Conservation (phyloP, 2,113 vertebrate genomes). For the Cyrtonyx montezumae region DNA sequence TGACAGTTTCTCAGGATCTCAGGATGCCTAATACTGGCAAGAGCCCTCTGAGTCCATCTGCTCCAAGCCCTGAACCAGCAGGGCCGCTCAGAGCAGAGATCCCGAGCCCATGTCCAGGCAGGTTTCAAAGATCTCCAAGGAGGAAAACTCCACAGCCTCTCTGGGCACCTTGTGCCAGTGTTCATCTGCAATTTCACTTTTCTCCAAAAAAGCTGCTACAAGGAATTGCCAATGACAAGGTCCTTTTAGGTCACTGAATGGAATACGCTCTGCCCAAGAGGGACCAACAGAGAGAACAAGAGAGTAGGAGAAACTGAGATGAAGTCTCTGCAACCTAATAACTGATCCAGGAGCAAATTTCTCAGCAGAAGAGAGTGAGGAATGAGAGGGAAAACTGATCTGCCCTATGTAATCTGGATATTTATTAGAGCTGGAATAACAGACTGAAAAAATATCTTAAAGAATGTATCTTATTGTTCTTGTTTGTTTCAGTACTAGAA, state of each 20-base stretch:
- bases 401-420: not conserved
- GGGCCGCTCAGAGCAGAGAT: not conserved
- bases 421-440: not conserved
- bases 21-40: not conserved
- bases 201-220: not conserved
- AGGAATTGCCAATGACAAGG: not conserved
- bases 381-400: not conserved
- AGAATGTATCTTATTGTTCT: not conserved
- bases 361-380: not conserved
- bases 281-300: not conserved
- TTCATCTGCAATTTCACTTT: not conserved
- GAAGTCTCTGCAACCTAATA: not conserved
- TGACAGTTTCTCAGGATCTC: not conserved
- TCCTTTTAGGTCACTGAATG: not conserved
- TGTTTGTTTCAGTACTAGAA: not conserved
- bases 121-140: not conserved
- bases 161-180: not conserved
- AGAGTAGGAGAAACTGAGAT: not conserved
- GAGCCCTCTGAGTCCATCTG: not conserved
- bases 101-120: not conserved
- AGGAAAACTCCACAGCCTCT: not conserved
- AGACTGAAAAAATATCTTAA: not conserved
- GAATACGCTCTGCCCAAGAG: accelerated
- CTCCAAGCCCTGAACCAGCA: not conserved
- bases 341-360: not conserved